Evolutionary conservation across 2,113 vertebrate species (phyloP), one percentile per base, ranked within the genome.

Genomic region (Candoia aspera): DNA sequence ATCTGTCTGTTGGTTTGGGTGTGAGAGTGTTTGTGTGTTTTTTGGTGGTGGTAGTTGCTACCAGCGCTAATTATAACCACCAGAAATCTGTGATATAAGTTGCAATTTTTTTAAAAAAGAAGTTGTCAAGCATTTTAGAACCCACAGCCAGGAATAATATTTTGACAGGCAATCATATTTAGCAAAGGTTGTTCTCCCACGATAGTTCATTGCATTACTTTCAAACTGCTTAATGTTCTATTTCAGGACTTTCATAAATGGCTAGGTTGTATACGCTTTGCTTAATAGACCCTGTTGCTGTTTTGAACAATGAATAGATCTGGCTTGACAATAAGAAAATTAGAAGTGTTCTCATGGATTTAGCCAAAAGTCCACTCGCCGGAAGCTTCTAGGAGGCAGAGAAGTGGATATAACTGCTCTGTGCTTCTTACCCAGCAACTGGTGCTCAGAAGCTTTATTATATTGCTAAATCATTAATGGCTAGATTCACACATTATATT

Each of bases 71-170:
- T 91, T 91, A 85, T 46, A 95, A 91, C 93, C 93, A 95, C 94
- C 90, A 97, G 93, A 93, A 94, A 93, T 90, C 62, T 91, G 10
- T 33, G 89, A 94, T 92, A 90, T 79, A 96, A 94, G 94, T 94
- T 87, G 91, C 84, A 58, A 42, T 55, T 90, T 90, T 90, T 57
- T 57, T 17, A 37, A 79, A 88, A 91, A 94, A 91, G 33, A 64
- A n/a, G 60, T 94, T 88, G 26, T 46, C 91, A 90, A 87, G 94
- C 92, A 96, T 95, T 94, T 94, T 95, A 90, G 54, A 94, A 91
- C 68, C 54, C 87, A 87, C 42, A 96, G 93, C 29, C 4, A 91
- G 85, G 24, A 93, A 88, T 87, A 95, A 91, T 93, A 93, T 95
- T 95, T 96, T 93, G 37, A n/a, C 89, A 89, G 17, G 84, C 95